Evolutionary conservation across 2,888 invertebrate genomes (phyloP).

Genomic region (Halocaridina rubra): DNA sequence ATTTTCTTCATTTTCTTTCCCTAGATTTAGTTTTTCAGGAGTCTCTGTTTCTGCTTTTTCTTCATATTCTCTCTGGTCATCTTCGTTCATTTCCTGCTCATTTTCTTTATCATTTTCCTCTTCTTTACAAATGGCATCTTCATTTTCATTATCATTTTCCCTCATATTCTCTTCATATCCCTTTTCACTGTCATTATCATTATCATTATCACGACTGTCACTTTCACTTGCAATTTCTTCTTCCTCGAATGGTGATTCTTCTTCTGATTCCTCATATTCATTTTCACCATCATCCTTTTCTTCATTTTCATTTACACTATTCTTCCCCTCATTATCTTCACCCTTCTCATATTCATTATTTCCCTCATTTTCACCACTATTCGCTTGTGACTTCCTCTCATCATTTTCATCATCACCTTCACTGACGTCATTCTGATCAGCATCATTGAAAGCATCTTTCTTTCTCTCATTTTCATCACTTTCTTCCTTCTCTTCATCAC

Average conservation of each 20-base stretch:
- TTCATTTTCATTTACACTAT: not conserved
- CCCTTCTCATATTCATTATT: not conserved
- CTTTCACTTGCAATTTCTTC: not conserved
- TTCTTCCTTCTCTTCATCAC: not conserved
- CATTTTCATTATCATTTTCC: not conserved
- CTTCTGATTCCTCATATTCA: not conserved
- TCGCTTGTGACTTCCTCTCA: not conserved
- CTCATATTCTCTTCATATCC: not conserved
- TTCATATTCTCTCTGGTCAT: not conserved
- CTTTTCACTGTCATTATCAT: no score
- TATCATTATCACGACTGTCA: not conserved
- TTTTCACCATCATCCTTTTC: not conserved
- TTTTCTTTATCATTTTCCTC: not conserved
- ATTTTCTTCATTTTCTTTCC: not conserved
- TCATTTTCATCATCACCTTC: not conserved
- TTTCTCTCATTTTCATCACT: not conserved
- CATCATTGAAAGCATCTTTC: not conserved
- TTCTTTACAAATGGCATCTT: not conserved
- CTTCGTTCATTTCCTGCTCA: not conserved
- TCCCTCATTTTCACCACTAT: not conserved
- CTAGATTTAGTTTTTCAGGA: not conserved
- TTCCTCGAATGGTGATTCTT: not conserved
- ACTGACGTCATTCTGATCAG: not conserved
- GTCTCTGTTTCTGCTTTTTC: not conserved
- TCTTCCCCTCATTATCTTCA: not conserved